phyloP scores from a whole-genome alignment of 2,888 invertebrate species.

The Piscicola geometra region DNA sequence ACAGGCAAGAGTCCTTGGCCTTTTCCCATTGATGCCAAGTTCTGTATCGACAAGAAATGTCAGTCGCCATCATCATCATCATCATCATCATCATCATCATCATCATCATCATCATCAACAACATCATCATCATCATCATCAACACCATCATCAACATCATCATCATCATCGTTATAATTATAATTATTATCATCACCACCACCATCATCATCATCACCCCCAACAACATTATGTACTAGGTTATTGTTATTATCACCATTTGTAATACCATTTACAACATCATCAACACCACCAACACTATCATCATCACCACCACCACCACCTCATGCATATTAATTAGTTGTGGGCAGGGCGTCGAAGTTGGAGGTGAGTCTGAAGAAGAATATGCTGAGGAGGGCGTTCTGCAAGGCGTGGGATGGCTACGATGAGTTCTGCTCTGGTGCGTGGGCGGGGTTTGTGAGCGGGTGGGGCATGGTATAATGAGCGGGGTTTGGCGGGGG shows the following conservation, averaged over 20 bases:
- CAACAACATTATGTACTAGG: too few relatives aligned
- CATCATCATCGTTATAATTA: too few relatives aligned
- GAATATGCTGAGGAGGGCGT: slow-evolving; percentile 55
- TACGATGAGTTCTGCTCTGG: slow-evolving; percentile 57
- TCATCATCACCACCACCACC: too few relatives aligned
- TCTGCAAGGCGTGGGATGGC: slow-evolving; percentile 57
- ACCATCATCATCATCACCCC: too few relatives aligned
- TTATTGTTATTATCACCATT: background rate
- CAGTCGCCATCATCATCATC: slow-evolving; percentile 42
- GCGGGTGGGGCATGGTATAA: too few relatives aligned
- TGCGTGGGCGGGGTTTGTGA: slow-evolving; percentile 43
- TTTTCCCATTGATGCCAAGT: slow-evolving; percentile 53
- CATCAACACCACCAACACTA: too few relatives aligned
- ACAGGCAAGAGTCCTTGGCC: slow-evolving; percentile 53
- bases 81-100: too few relatives aligned
- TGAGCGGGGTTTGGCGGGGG: too few relatives aligned
- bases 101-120: too few relatives aligned
- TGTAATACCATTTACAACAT: background rate
- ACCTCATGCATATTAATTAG: slow-evolving; percentile 42
- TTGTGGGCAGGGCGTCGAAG: slow-evolving; percentile 49
- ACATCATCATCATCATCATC: too few relatives aligned
- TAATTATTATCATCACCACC: too few relatives aligned
- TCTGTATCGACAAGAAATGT: slow-evolving; percentile 58
- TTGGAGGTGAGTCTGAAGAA: slow-evolving; percentile 54
- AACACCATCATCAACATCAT: too few relatives aligned